phyloP scores from a whole-genome alignment of 2,797 vertebrate species.

The Zenarchopterus dispar region DNA sequence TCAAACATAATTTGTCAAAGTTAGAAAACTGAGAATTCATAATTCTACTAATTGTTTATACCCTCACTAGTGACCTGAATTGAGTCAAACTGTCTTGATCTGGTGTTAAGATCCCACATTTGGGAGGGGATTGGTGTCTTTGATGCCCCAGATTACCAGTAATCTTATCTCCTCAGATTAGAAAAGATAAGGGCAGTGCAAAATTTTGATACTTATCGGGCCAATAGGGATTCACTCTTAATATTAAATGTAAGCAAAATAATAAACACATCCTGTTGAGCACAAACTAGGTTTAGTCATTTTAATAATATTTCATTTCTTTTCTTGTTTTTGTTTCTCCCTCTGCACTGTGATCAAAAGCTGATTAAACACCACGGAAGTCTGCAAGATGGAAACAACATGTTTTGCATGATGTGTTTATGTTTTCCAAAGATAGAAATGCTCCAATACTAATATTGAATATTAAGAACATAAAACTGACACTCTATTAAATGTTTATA shows the following conservation, averaged over 20 bases:
- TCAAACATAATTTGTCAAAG: constrained; percentile 53
- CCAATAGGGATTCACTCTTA: constrained; percentile 52
- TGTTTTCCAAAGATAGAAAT: constrained; percentile 21
- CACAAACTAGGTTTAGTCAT: background rate
- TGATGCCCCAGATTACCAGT: constrained; percentile 76
- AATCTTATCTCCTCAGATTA: constrained; percentile 74
- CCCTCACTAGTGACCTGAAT: constrained; percentile 67
- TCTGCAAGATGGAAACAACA: constrained; percentile 27
- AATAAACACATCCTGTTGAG: constrained; percentile 18
- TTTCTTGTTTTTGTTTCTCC: background rate
- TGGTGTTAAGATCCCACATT: constrained; percentile 81
- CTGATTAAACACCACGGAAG: constrained; percentile 1
- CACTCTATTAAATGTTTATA: constrained; percentile 23
- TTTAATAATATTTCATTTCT: constrained; percentile 14
- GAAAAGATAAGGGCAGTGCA: constrained; percentile 57
- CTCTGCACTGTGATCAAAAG: constrained; percentile 12
- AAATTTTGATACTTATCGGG: constrained; percentile 63
- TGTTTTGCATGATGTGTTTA: constrained; percentile 24
- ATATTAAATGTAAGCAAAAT: constrained; percentile 21
- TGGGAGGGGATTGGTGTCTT: constrained; percentile 75
- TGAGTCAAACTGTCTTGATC: constrained; percentile 73
- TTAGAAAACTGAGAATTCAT: constrained; percentile 31
- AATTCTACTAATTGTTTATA: constrained; percentile 35
- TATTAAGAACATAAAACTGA: constrained; percentile 28
- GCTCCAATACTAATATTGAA: constrained; percentile 19